Evolutionary conservation across 2,113 vertebrate species (phyloP).

Genomic region (Psittacula cyanocephala): DNA sequence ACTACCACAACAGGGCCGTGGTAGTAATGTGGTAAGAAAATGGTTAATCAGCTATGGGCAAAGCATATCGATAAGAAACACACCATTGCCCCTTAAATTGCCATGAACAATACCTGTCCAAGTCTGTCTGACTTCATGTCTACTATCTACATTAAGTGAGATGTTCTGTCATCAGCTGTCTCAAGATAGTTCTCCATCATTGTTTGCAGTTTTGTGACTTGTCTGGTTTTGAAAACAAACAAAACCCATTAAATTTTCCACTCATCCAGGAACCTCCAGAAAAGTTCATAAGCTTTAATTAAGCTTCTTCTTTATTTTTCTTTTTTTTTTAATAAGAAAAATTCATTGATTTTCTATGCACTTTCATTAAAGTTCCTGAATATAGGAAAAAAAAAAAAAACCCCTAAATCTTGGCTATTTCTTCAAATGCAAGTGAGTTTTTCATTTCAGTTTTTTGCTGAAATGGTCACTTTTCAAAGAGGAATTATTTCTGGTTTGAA

Average conservation of each 20-base stretch:
- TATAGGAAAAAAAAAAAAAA: not conserved
- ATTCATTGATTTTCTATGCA: not conserved
- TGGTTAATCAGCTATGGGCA: not conserved
- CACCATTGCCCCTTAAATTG: not conserved
- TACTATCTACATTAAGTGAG: not conserved
- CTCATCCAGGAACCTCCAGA: not conserved
- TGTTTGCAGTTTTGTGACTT: not conserved
- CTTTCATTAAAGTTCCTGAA: not conserved
- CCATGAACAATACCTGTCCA: not conserved
- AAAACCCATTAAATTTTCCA: not conserved
- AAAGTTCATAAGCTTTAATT: not conserved
- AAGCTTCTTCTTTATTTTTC: too few relatives aligned
- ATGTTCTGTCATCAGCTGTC: not conserved
- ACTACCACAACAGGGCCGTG: rapidly evolving
- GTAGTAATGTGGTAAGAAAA: not conserved
- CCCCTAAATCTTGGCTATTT: not conserved
- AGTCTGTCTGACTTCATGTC: not conserved
- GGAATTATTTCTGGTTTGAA: not conserved
- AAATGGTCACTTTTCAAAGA: not conserved
- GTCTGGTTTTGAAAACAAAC: not conserved
- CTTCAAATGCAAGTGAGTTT: not conserved
- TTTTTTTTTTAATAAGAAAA: not conserved
- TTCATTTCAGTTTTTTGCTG: not conserved
- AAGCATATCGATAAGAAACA: not conserved
- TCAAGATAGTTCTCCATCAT: not conserved